Conservation (phyloP, 2,888 invertebrate species). For the Agrilus mali region DNA sequence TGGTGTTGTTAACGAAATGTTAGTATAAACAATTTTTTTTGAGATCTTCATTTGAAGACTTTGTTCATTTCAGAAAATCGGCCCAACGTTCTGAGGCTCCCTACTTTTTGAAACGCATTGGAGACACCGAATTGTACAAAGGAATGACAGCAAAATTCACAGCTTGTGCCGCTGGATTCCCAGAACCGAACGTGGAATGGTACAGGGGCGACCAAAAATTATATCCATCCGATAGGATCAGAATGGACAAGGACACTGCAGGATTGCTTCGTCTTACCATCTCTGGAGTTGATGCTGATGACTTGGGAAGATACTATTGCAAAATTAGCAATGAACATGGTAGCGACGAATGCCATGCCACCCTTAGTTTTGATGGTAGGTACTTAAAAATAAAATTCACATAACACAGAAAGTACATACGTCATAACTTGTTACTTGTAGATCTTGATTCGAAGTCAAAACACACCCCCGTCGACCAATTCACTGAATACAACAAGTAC, state of each 20-base stretch:
- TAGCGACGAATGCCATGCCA: slow-evolving; percentile 66
- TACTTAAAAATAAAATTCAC: slow-evolving; percentile 28
- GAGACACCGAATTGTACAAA: slow-evolving; percentile 74
- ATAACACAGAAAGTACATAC: background rate
- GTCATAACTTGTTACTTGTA: slow-evolving; percentile 20
- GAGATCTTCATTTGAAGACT: background rate
- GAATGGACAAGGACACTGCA: slow-evolving; percentile 70
- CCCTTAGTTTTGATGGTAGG: slow-evolving; percentile 71
- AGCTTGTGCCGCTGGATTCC: slow-evolving; percentile 78
- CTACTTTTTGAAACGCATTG: slow-evolving; percentile 77
- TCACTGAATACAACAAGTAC: slow-evolving; percentile 72
- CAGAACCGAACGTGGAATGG: slow-evolving; percentile 82
- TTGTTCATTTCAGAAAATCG: slow-evolving; percentile 43
- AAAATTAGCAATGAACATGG: slow-evolving; percentile 77
- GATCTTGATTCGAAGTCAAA: slow-evolving; percentile 55
- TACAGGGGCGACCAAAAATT: slow-evolving; percentile 67
- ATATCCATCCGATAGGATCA: slow-evolving; percentile 70
- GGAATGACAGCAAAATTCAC: slow-evolving; percentile 88
- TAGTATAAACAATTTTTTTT: slow-evolving; percentile 27
- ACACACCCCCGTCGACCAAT: slow-evolving; percentile 63
- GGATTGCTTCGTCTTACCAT: slow-evolving; percentile 75
- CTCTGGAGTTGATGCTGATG: slow-evolving; percentile 61
- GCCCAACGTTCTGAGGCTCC: slow-evolving; percentile 71
- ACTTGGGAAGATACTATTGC: slow-evolving; percentile 76
- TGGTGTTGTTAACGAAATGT: slow-evolving; percentile 75